Evolutionary conservation across 2,888 invertebrate genomes (phyloP), one percentile per base, ranked within the genome.

Genomic region (Rhingia campestris): DNA sequence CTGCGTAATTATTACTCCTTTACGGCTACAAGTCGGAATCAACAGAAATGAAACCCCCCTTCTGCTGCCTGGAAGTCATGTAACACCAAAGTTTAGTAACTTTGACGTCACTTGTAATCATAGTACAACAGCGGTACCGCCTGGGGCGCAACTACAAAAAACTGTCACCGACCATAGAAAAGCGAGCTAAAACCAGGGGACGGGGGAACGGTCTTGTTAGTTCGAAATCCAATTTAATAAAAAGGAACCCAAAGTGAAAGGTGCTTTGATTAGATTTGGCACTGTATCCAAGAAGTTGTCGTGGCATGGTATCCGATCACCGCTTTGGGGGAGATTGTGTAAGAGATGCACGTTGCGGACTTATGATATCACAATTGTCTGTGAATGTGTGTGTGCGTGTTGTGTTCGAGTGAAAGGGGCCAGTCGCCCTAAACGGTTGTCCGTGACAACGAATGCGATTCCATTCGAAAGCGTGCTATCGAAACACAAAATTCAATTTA

Each of bases 191-290:
- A 22, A 22, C 22, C 22, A 22, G 22, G 22, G 22, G 22, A 47
- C 74, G 37, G 47, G 4, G 32, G 10, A 59, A 33, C n/a, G 32
- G 37, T 9, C 32, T 22, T 30, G n/a, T 33, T 33, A 22, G 49
- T 9, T 39, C 45, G 6, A 41, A 43, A 72, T 59, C 49, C 47
- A 54, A 61, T 61, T 61, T 67, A 39, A 54, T 14, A 58, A 14
- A 53, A 75, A 74, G 51, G 56, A 35, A 43, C 66, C 45, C 43
- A 67, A 81, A 81, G 81, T 77, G 81, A 81, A 81, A 81, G 81
- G 81, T 61, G 67, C 61, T 72, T 72, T 66, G 81, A 81, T 81
- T 81, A 76, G 59, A 76, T 70, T 70, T 54, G 35, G 64, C 35
- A n/a, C 9, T 6, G 37, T 59, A 43, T 47, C 69, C 39, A 76